Evolutionary conservation across 2,113 vertebrate genomes (phyloP).

Genomic region (Electrona antarctica): DNA sequence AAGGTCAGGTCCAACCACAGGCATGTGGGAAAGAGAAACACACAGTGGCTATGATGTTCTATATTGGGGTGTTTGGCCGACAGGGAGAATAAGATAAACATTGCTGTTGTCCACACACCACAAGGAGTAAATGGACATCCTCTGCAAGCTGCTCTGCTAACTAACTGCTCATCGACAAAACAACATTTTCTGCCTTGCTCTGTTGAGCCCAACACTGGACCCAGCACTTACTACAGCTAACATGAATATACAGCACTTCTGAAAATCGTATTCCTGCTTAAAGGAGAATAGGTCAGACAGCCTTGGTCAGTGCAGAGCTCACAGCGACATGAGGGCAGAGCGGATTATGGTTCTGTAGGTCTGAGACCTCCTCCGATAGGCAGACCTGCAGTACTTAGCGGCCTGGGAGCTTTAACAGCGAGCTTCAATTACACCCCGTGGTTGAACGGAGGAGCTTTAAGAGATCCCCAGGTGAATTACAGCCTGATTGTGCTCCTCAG

Average conservation of each 20-base stretch:
- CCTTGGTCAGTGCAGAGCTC: conserved; percentile 2
- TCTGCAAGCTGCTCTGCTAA: not conserved
- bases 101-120: not conserved
- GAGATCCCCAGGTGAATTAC: conserved; percentile 21
- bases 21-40: conserved; percentile 30
- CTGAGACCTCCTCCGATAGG: conserved; percentile 11
- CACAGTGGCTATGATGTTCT: not conserved
- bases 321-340: not conserved
- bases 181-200: not conserved
- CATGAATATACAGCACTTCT: not conserved
- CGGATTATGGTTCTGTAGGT: conserved; percentile 28
- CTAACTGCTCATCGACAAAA: not conserved
- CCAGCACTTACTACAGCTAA: not conserved
- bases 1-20: conserved; percentile 50
- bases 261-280: not conserved
- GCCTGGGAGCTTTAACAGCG: conserved; percentile 28
- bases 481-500: conserved; percentile 1
- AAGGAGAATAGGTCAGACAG: conserved; percentile 23
- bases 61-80: conserved; percentile 1
- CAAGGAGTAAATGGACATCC: conserved; percentile 2
- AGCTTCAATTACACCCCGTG: conserved; percentile 25
- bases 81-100: conserved; percentile 9
- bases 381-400: conserved; percentile 20
- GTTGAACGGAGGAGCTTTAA: conserved; percentile 18
- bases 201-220: too few relatives aligned